These are phyloP conservation scores for Artemia franciscana DNA, from an alignment of 1,140 invertebrate species.

Conservation along the genomic window DNA sequence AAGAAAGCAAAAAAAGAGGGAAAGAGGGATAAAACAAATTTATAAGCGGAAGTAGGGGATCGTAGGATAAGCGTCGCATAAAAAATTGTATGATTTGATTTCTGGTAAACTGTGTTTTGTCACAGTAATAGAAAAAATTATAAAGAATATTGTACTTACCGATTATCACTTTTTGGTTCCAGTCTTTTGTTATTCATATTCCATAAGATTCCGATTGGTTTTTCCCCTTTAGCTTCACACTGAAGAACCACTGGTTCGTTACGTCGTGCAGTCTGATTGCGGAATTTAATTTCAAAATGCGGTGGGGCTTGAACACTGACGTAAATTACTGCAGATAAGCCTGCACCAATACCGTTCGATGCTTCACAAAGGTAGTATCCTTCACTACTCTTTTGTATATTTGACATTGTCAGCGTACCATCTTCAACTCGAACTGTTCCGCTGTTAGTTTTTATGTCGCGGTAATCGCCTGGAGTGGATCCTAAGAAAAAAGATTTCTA, in stretches of 20 bases:
- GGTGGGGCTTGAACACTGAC: conserved; percentile 83
- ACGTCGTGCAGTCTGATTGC: conserved; percentile 64
- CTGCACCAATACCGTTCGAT: conserved; percentile 81
- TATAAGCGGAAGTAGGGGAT: not conserved
- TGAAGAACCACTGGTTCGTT: conserved; percentile 75
- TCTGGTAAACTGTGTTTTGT: no score
- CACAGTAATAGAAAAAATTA: no score
- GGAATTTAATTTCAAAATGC: conserved; percentile 73
- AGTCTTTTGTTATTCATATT: conserved; percentile 79
- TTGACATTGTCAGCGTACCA: conserved; percentile 60
- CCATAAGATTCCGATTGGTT: conserved; percentile 86
- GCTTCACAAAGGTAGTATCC: conserved; percentile 88
- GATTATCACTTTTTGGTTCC: conserved; percentile 54
- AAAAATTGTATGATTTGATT: no score
- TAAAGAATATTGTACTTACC: conserved; percentile 15
- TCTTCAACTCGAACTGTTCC: conserved; percentile 72
- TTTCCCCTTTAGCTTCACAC: conserved; percentile 87
- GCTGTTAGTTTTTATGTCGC: conserved; percentile 66
- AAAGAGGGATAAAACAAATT: not conserved
- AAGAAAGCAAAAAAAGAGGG: not conserved
- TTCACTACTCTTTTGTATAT: conserved; percentile 75
- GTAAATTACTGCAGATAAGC: conserved; percentile 70
- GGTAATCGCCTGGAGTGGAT: conserved; percentile 69
- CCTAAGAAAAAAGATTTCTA: conserved; percentile 26
- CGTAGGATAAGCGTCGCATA: no score